Conservation (phyloP, 2,113 vertebrate genomes). For the Hemichromis elongatus region DNA sequence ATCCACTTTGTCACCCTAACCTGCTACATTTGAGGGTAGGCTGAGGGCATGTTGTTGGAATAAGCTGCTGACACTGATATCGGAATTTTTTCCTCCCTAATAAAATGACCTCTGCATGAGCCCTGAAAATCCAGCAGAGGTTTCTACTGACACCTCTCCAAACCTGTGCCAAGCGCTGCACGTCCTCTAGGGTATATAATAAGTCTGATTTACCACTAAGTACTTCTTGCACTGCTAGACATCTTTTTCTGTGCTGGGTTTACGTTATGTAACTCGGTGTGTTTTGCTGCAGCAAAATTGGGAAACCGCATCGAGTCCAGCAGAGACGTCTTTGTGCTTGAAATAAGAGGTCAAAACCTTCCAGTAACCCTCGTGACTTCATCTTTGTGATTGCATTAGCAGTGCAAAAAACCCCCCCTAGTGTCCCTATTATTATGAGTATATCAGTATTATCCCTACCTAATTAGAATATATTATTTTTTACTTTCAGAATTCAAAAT, state of each 20-base stretch:
- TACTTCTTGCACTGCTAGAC: accelerated
- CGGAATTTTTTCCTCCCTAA: neutral
- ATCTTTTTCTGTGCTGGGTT: neutral
- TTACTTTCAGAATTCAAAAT: neutral
- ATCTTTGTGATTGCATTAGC: slow-evolving; percentile 10
- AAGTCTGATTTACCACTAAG: neutral
- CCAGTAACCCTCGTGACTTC: neutral
- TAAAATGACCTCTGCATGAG: neutral
- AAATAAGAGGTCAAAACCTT: neutral
- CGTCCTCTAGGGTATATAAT: neutral
- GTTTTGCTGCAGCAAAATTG: neutral
- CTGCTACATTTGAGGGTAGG: neutral
- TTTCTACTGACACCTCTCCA: accelerated
- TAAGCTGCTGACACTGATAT: neutral
- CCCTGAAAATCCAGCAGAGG: neutral
- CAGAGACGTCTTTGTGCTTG: neutral
- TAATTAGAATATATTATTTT: neutral
- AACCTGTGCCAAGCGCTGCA: neutral
- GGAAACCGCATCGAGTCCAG: neutral
- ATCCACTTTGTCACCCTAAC: neutral
- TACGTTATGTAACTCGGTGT: accelerated
- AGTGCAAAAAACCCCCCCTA: neutral
- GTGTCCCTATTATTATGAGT: neutral
- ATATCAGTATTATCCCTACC: neutral
- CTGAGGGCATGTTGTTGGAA: accelerated